Evolutionary conservation across 2,888 invertebrate genomes (phyloP).

Genomic region (Caenorhabditis sinica): DNA sequence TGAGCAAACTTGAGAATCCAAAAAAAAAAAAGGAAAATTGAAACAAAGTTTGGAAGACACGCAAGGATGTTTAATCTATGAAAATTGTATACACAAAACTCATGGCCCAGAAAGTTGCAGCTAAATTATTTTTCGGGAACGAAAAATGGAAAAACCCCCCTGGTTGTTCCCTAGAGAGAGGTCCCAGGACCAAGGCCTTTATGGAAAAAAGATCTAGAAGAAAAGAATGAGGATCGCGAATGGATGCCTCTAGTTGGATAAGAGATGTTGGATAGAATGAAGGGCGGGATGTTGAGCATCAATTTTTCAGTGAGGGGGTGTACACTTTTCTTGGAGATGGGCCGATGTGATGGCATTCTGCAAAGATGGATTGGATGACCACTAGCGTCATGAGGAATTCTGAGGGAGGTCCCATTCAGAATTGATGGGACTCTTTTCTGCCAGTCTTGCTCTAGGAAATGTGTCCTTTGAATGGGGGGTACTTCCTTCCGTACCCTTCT

Average conservation of each 20-base stretch:
- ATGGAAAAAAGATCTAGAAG: slow-evolving; percentile 23
- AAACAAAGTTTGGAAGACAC: slow-evolving; percentile 14
- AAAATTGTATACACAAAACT: slow-evolving; percentile 28
- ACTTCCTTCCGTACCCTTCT: slow-evolving; percentile 15
- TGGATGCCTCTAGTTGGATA: slow-evolving; percentile 7
- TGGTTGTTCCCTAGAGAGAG: slow-evolving; percentile 31
- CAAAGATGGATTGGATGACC: slow-evolving; percentile 55
- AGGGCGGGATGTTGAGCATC: slow-evolving; percentile 30
- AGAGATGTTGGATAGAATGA: slow-evolving; percentile 10
- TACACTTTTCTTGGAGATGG: slow-evolving; percentile 46
- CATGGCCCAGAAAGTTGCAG: slow-evolving; percentile 4
- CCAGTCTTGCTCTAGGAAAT: background rate
- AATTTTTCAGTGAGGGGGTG: slow-evolving; percentile 60
- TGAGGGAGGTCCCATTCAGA: slow-evolving; percentile 48
- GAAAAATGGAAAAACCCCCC: background rate
- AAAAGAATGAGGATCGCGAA: slow-evolving; percentile 13
- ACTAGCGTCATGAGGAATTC: slow-evolving; percentile 29
- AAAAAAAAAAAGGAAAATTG: background rate
- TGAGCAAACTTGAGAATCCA: slow-evolving; percentile 2
- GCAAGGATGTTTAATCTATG: slow-evolving; percentile 20
- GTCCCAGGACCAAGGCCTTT: slow-evolving; percentile 10
- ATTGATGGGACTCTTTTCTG: slow-evolving; percentile 34
- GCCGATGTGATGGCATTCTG: slow-evolving; percentile 45
- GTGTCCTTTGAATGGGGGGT: slow-evolving; percentile 37
- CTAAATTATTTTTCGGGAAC: slow-evolving; percentile 43